Evolutionary conservation across 37 sponge, comb jelly and placozoan genomes (phyloP), one percentile per base, ranked within the genome.

Genomic region (Hormiphora californensis): DNA sequence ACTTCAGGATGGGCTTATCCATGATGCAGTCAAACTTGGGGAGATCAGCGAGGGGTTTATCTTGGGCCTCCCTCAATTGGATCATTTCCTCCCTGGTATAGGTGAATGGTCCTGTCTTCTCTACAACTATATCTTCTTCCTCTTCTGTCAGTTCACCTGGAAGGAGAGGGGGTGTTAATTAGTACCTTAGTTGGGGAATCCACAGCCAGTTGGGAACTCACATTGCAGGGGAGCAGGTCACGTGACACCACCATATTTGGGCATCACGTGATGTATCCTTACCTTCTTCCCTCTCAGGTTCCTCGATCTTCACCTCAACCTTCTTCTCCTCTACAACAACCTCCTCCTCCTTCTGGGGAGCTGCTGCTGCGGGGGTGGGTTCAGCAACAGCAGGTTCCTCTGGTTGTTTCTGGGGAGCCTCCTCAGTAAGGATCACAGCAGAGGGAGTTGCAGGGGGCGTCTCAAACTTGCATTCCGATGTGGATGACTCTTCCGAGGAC

Each of bases 361-460:
- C 25, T 3, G 5, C 37, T 7, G 68, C 35, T 27, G 5, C 19
- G 3, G 35, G 35, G 36, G 68, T 34, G 25, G 43, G 61, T 57
- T 57, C 61, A 12, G 7, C 21, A 21, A 41, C n/a, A 11, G 17
- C 44, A 33, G 38, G 68, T 67, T 30, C 2, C 19, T 28, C 35
- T 73, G n/a, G n/a, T n/a, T n/a, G n/a, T n/a, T n/a, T n/a, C n/a
- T n/a, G n/a, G n/a, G n/a, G n/a, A n/a, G n/a, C n/a, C n/a, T n/a
- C n/a, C n/a, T n/a, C n/a, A n/a, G n/a, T n/a, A n/a, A n/a, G n/a
- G n/a, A n/a, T n/a, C n/a, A n/a, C n/a, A n/a, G 12, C 44, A 15
- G 81, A 73, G 44, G 81, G 81, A 3, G 81, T 73, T 22, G 81
- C 81, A 21, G 81, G 81, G 5, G 81, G 81, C n/a, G 81, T 73